Evolutionary conservation across 1,140 invertebrate genomes (phyloP), one percentile per base, ranked within the genome.

Genomic region (Sarcophaga peregrina): DNA sequence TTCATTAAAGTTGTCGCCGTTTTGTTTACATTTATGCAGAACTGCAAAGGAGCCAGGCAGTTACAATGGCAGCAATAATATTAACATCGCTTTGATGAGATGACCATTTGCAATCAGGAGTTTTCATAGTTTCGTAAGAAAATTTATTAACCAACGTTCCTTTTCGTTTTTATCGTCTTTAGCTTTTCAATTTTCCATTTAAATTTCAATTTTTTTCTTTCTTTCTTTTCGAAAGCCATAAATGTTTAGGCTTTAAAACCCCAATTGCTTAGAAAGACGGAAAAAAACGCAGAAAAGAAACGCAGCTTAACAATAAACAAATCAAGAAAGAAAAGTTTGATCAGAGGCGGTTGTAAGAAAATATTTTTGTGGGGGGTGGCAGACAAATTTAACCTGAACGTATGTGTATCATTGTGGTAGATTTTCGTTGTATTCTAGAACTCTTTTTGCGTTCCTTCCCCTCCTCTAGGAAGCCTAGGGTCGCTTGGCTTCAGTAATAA

Each of bases 191-290:
- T 68, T 68, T 17, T 68, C 17, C 62, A 52, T 13, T 68, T 68
- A 5, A 20, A 20, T 68, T 68, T 68, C n/a, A 20, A n/a, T 17
- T 68, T 20, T 58, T 58, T 58, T 58, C 0, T 1, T 58, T 58
- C 0, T 1, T 58, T 58, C 20, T 68, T 68, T 68, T 68, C 20
- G 62, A 68, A 68, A 68, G 62, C 20, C 62, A 68, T 68, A 68
- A 68, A 68, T 68, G 62, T 68, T 68, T 68, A 68, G 20, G 62
- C 62, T 68, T n/a, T 68, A 68, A 68, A 68, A 68, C 62, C 62
- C 20, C 62, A 68, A 68, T 68, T 68, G 62, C 62, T n/a, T 37
- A 20, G 17, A 68, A 8, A 68, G 15, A 68, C 20, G 13, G 11
- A 6, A 15, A 58, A 11, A 58, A 13, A 58, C 25, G 25, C 25